phyloP scores from a whole-genome alignment of 2,888 invertebrate genomes.

The Uropetala carovei region DNA sequence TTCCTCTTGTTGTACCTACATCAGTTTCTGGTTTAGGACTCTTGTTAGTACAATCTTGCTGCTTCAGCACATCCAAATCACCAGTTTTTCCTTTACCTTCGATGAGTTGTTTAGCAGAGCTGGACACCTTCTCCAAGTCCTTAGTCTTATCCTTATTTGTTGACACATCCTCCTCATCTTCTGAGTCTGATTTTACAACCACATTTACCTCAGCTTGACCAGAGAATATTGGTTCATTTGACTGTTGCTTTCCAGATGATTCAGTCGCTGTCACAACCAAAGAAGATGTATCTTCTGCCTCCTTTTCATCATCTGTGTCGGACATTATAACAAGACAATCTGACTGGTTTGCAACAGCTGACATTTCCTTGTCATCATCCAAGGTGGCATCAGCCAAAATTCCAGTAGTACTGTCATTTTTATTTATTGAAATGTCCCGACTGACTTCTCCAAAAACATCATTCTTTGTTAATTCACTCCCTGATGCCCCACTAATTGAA shows the following conservation, averaged over 20 bases:
- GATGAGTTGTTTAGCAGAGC: too few species aligned
- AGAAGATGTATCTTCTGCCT: neutral
- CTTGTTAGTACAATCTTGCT: too few species aligned
- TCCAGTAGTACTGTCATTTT: neutral
- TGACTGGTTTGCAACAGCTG: neutral
- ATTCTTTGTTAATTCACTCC: neutral
- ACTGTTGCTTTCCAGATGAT: neutral
- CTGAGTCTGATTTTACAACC: neutral
- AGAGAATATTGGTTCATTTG: neutral
- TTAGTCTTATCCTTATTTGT: too few species aligned
- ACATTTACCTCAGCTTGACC: neutral
- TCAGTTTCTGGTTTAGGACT: too few species aligned
- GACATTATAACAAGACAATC: constrained; percentile 14
- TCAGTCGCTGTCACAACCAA: neutral
- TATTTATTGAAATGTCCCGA: too few species aligned
- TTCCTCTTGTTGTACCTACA: too few species aligned
- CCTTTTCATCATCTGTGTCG: constrained; percentile 44
- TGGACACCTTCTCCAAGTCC: too few species aligned
- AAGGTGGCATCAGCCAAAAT: neutral
- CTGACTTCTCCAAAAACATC: neutral
- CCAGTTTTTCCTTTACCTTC: too few species aligned
- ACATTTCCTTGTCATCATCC: neutral
- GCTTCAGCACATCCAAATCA: too few species aligned
- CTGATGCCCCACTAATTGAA: neutral
- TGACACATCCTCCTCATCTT: neutral